Conservation (phyloP, 2,797 vertebrate species). For the Falco biarmicus region DNA sequence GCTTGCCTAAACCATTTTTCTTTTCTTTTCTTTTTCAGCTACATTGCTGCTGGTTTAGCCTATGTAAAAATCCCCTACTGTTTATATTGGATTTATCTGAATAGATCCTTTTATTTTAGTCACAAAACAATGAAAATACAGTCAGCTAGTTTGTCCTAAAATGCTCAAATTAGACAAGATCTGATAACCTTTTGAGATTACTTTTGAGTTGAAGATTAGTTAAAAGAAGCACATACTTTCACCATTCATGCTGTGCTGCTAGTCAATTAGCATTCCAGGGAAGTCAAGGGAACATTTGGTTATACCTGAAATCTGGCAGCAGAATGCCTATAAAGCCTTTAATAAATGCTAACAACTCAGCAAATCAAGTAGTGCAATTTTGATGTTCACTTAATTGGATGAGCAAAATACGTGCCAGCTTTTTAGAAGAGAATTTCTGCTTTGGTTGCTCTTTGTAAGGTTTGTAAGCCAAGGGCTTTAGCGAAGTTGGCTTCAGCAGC, state of each 20-base stretch:
- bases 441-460: constrained; percentile 32
- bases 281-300: constrained; percentile 31
- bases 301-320: constrained; percentile 42
- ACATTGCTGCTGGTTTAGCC: constrained; percentile 48
- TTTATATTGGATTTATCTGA: constrained; percentile 56
- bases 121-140: constrained; percentile 35
- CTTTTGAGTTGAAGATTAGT: constrained; percentile 26
- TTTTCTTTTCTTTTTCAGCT: constrained; percentile 50
- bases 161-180: constrained; percentile 23
- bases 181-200: constrained; percentile 18
- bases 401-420: not conserved
- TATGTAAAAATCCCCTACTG: constrained; percentile 56
- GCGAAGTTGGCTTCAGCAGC: constrained; percentile 1
- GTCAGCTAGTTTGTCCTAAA: constrained; percentile 70
- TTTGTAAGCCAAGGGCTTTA: constrained; percentile 43
- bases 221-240: constrained; percentile 32
- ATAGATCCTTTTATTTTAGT: constrained; percentile 23
- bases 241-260: constrained; percentile 22
- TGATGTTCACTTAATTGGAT: constrained; percentile 23
- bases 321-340: constrained; percentile 35
- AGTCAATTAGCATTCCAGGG: constrained; percentile 36
- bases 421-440: constrained; percentile 31
- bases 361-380: constrained; percentile 1
- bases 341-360: constrained; percentile 38
- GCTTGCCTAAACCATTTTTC: constrained; percentile 14